A percentile compares a stretch with the other conserved stretches of the same genome.
Evolutionary conservation across 2,888 invertebrate species (phyloP).

Genomic region (Oxytorus armatus): DNA sequence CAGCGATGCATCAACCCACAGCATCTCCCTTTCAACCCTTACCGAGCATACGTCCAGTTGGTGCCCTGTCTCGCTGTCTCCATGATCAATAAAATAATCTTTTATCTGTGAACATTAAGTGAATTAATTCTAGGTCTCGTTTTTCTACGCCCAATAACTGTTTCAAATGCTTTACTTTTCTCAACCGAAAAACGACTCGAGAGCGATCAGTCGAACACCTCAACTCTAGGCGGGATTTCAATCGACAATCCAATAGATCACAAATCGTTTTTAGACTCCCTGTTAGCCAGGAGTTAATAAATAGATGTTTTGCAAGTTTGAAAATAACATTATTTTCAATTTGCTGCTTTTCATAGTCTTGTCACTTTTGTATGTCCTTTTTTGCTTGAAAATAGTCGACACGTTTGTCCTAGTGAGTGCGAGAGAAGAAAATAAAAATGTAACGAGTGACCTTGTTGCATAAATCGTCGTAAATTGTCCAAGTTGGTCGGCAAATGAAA

Average conservation of each 20-base stretch:
- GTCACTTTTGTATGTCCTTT: too few species aligned
- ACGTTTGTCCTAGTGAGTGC: neutral
- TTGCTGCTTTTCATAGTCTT: too few species aligned
- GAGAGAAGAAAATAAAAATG: slow-evolving; percentile 18
- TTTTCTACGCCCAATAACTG: too few species aligned
- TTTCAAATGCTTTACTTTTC: too few species aligned
- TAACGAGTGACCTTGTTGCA: slow-evolving; percentile 11
- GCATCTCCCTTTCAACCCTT: slow-evolving; percentile 8
- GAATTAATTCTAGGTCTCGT: neutral
- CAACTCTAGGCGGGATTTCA: too few species aligned
- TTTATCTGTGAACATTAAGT: neutral
- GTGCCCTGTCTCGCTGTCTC: neutral
- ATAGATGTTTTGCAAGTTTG: too few species aligned
- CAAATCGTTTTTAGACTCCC: too few species aligned
- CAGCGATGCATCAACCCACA: slow-evolving; percentile 22
- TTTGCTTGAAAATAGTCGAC: neutral
- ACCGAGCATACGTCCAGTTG: neutral
- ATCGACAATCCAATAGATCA: too few species aligned
- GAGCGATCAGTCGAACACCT: too few species aligned
- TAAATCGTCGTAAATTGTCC: slow-evolving; percentile 9
- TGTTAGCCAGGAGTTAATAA: too few species aligned
- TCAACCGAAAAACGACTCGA: too few species aligned
- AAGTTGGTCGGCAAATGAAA: slow-evolving; percentile 13
- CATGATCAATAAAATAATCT: neutral
- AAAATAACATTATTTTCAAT: too few species aligned